A percentile compares a stretch with the other conserved stretches of the same genome.
These are phyloP conservation scores for sheep (Ovis aries) DNA, from an alignment of 2,113 vertebrate genomes.

Conservation along the genomic window DNA sequence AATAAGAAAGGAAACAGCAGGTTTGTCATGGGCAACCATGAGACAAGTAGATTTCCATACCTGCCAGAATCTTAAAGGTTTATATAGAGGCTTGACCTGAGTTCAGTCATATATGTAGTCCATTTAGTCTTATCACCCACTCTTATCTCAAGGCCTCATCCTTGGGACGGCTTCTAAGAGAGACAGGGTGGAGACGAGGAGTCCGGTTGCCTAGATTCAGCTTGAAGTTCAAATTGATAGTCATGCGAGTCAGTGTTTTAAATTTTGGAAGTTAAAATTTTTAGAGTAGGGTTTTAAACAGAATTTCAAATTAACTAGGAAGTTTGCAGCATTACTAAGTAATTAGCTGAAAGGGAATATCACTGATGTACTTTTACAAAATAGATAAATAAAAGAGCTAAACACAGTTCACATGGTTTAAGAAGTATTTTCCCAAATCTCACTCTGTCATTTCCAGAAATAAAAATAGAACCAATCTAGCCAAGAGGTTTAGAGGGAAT, in stretches of 20 bases:
- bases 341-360: neutral
- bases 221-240: neutral
- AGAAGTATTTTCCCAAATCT: constrained; percentile 31
- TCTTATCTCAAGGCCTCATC: neutral
- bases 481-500: constrained; percentile 6
- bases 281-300: neutral
- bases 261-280: constrained; percentile 29
- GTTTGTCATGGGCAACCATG: neutral
- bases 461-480: constrained; percentile 16
- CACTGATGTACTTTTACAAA: neutral
- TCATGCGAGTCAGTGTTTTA: neutral
- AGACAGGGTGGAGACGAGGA: neutral
- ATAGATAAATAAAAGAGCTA: constrained; percentile 7
- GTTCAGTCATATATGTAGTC: neutral
- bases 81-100: neutral
- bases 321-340: constrained; percentile 30
- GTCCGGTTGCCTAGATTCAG: neutral
- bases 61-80: neutral
- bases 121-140: neutral
- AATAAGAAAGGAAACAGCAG: neutral
- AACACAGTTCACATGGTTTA: neutral
- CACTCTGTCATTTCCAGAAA: neutral
- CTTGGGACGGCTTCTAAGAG: neutral
- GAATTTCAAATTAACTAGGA: constrained; percentile 6
- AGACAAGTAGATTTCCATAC: neutral